Evolutionary conservation across 35 echinoderm and acorn worm genomes (phyloP).

Genomic region (Heliocidaris tuberculata): DNA sequence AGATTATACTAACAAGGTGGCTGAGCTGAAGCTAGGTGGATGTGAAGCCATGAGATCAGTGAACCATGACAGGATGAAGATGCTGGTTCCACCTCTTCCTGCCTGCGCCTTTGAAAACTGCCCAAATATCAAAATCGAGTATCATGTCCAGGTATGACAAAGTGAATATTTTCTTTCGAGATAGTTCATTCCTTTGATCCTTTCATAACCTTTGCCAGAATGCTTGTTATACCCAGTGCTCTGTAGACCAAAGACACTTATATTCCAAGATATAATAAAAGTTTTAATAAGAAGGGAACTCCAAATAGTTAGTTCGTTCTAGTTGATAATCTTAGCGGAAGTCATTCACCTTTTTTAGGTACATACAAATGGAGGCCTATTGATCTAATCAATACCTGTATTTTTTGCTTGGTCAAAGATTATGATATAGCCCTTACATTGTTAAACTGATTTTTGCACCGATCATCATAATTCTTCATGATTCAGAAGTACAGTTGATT

Average conservation of each 20-base stretch:
- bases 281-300: no score
- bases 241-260: neutral
- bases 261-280: no score
- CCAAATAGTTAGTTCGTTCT: no score
- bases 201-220: neutral
- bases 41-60: slow-evolving; percentile 37
- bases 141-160: slow-evolving; percentile 51
- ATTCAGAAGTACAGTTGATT: neutral
- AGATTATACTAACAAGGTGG: neutral
- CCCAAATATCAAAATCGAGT: slow-evolving; percentile 60
- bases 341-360: no score
- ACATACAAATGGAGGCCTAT: no score
- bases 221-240: neutral
- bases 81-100: slow-evolving; percentile 54
- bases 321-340: no score
- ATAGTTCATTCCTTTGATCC: neutral
- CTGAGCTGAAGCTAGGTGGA: slow-evolving; percentile 45
- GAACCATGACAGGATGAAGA: slow-evolving; percentile 20
- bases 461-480: no score
- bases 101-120: slow-evolving; percentile 42
- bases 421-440: no score
- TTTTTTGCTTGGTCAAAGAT: no score
- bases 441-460: no score
- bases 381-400: no score
- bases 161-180: neutral